Percentiles rank a stretch among this genome's conserved stretches.
These are phyloP conservation scores for Augiades crinisus DNA, from an alignment of 2,888 invertebrate species.

Conservation along the genomic window DNA sequence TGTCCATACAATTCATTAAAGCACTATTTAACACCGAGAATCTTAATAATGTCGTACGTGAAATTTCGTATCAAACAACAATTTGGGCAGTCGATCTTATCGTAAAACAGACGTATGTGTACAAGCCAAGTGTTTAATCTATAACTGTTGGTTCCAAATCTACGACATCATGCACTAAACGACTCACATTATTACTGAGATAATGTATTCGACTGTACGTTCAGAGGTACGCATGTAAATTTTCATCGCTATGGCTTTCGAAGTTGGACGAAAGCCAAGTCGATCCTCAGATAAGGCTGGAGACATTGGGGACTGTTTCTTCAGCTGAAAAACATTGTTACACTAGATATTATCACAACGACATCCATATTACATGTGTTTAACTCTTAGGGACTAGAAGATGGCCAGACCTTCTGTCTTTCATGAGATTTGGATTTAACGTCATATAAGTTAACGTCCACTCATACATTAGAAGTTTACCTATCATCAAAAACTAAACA, in stretches of 20 bases:
- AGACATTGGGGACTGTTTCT: conserved; percentile 35
- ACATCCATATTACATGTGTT: background rate
- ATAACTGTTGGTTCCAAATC: conserved; percentile 1
- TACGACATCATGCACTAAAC: conserved; percentile 8
- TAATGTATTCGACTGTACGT: conserved; percentile 42
- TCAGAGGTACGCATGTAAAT: conserved; percentile 51
- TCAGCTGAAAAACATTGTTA: conserved; percentile 33
- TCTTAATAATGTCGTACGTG: too few species aligned
- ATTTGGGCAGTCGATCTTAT: background rate
- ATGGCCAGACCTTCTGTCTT: background rate
- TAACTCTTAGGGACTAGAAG: background rate
- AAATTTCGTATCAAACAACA: too few species aligned
- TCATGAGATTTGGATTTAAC: too few species aligned
- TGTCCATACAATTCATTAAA: too few species aligned
- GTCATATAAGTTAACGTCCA: too few species aligned
- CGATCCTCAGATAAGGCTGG: conserved; percentile 33
- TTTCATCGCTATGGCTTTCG: conserved; percentile 58
- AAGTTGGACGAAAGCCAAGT: conserved; percentile 56
- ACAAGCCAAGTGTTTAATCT: background rate
- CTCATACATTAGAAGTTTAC: too few species aligned
- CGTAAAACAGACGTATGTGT: background rate
- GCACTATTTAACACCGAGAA: too few species aligned
- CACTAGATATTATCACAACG: conserved; percentile 5
- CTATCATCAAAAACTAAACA: too few species aligned
- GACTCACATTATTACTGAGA: conserved; percentile 11